Percentiles rank a stretch among this genome's conserved stretches.
Conservation (phyloP, 37 sponge, comb jelly and placozoan species). For the Theonella swinhoei region DNA sequence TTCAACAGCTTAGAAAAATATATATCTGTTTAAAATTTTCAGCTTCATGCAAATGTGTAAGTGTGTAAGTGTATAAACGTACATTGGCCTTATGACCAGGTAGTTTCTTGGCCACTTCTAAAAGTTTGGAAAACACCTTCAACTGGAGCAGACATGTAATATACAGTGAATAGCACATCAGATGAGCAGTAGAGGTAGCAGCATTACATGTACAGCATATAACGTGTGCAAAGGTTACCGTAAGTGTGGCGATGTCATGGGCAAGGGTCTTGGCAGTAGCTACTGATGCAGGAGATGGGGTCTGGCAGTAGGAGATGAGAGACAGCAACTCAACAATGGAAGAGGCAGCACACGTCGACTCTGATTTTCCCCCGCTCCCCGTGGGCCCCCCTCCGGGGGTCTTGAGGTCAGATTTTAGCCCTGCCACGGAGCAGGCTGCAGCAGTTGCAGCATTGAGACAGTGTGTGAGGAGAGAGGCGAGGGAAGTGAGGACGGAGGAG, state of each 20-base stretch:
- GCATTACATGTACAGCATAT: not conserved
- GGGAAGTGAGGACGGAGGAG: not conserved
- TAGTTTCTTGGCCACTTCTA: not conserved
- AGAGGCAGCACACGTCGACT: not conserved
- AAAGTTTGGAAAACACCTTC: slow-evolving; percentile 4
- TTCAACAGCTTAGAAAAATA: too few relatives aligned
- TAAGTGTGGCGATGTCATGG: slow-evolving; percentile 1
- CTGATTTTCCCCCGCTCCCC: not conserved
- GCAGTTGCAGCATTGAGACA: slow-evolving; percentile 24
- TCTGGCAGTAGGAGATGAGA: slow-evolving; percentile 11
- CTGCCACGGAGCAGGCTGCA: not conserved
- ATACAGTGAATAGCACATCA: not conserved
- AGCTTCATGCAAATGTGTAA: too few relatives aligned
- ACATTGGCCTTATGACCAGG: not conserved
- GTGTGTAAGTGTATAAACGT: too few relatives aligned
- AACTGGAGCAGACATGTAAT: slow-evolving; percentile 26
- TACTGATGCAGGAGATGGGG: not conserved
- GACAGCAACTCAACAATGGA: slow-evolving; percentile 28
- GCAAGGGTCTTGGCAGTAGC: slow-evolving; percentile 7
- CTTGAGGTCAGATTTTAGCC: not conserved
- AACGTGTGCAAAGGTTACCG: slow-evolving; percentile 16
- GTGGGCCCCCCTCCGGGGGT: not conserved
- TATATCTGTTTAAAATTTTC: too few relatives aligned
- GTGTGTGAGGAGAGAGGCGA: slow-evolving; percentile 7
- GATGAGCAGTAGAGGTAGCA: not conserved